Percentiles rank a stretch among this genome's conserved stretches.
Conservation (phyloP, 1,140 invertebrate species). For the Drosophila nasuta region DNA sequence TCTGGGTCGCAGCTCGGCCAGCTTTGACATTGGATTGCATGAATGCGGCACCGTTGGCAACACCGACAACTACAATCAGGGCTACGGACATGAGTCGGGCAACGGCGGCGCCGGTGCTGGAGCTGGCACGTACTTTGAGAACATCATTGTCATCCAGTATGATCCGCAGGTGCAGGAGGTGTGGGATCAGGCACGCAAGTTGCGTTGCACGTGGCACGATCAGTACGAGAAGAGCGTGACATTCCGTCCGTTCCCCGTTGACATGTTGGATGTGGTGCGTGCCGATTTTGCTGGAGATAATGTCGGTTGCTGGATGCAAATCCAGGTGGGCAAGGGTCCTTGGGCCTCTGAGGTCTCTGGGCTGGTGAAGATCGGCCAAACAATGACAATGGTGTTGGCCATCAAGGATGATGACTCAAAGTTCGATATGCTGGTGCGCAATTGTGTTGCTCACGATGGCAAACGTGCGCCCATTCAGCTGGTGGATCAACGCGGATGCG, state of each 20-base stretch:
- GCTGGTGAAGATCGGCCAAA: constrained; percentile 97
- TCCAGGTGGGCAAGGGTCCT: constrained; percentile 97
- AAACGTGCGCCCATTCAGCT: constrained; percentile 97
- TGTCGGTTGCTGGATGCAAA: constrained; percentile 98
- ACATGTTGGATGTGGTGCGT: constrained; percentile 96
- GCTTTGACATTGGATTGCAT: constrained; percentile 96
- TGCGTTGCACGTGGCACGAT: constrained; percentile 97
- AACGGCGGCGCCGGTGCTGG: constrained; percentile 88
- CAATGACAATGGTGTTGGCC: constrained; percentile 98
- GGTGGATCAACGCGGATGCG: constrained; percentile 96
- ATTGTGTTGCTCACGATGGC: constrained; percentile 97
- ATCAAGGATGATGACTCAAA: constrained; percentile 98
- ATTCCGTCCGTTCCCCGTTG: constrained; percentile 96
- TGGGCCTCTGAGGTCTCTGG: constrained; percentile 98
- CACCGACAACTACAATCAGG: constrained; percentile 94
- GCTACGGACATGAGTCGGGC: constrained; percentile 92
- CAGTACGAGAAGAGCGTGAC: constrained; percentile 98
- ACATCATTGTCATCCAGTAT: constrained; percentile 97
- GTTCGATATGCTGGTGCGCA: constrained; percentile 97
- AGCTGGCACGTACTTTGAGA: constrained; percentile 97
- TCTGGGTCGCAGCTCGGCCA: constrained; percentile 92
- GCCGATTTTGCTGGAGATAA: constrained; percentile 98
- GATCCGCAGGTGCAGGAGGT: constrained; percentile 98
- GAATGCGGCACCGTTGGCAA: constrained; percentile 96
- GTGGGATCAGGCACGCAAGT: constrained; percentile 96